Evolutionary conservation across 1,140 invertebrate genomes (phyloP), one percentile per base, ranked within the genome.

Genomic region (Kradibia gibbosae): DNA sequence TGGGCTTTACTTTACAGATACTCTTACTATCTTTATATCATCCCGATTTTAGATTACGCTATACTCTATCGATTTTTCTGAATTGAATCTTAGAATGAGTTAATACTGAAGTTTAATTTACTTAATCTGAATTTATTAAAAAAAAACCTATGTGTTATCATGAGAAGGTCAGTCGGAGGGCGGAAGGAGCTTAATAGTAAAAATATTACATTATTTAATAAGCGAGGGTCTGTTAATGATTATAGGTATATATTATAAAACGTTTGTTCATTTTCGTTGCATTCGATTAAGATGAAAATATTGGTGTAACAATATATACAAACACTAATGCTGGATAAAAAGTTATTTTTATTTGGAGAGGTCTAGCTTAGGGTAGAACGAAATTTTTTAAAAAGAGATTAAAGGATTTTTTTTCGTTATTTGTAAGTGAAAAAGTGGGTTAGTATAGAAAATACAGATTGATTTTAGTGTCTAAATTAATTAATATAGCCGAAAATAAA

Each of bases 31-130:
- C 3, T 39, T 34, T 67, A 67, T 13, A 1, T 67, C 20, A 53
- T 7, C 62, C 34, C 62, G 28, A 67, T 67, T 67, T n/a, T 67
- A 67, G 62, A 67, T 67, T 67, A 67, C 34, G 34, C 17, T 67
- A 17, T 39, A n/a, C n/a, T 67, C 34, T 67, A 39, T 67, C 62
- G 62, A 67, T n/a, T n/a, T n/a, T n/a, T n/a, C n/a, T n/a, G n/a
- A 67, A 67, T 67, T 22, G 62, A 17, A 22, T 39, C 62, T 67
- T n/a, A 20, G 20, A 67, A 67, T 39, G 13, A 36, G 20, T 22
- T 22, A 1, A 1, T 67, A 8, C 17, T 1, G 17, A n/a, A 39
- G 0, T 39, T 67, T 67, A 39, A 67, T 67, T 67, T 17, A 39
- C 34, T 36, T 67, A 5, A 22, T 10, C 45, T 7, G 17, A 48